Percentiles rank a stretch among this genome's conserved stretches.
phyloP scores from a whole-genome alignment of 92 coral and sea anemone species.

The Paramuricea clavata region DNA sequence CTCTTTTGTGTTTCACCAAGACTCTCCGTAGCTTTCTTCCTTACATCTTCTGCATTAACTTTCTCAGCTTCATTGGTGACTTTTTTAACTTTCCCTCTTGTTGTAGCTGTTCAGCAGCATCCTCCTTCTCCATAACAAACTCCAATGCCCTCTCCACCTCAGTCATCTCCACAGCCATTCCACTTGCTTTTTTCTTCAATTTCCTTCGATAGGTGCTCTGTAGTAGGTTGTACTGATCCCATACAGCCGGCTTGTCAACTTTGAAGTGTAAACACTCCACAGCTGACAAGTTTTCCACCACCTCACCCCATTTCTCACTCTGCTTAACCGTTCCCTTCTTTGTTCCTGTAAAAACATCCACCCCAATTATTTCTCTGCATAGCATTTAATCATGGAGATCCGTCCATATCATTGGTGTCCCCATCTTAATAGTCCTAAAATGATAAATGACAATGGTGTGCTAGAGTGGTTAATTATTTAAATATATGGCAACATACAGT shows the following conservation, averaged over 20 bases:
- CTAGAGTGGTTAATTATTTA: neutral
- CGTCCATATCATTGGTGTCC: constrained; percentile 48
- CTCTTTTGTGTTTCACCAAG: constrained; percentile 54
- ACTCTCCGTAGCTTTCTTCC: constrained; percentile 51
- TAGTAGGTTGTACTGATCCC: constrained; percentile 48
- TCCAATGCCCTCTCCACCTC: constrained; percentile 53
- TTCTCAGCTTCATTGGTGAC: constrained; percentile 28
- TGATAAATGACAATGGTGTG: neutral
- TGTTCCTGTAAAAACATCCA: constrained; percentile 62
- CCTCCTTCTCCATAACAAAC: constrained; percentile 46
- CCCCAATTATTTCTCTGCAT: constrained; percentile 59
- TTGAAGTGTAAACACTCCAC: constrained; percentile 34
- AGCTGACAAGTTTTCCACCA: constrained; percentile 25
- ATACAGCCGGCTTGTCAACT: constrained; percentile 54
- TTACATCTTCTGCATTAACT: constrained; percentile 54
- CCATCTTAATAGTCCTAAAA: neutral
- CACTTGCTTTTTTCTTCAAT: constrained; percentile 52
- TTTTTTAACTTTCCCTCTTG: constrained; percentile 35
- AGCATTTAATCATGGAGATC: constrained; percentile 53
- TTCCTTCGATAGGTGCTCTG: constrained; percentile 33
- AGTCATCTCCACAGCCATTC: constrained; percentile 52
- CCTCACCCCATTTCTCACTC: constrained; percentile 59
- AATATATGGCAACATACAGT: neutral
- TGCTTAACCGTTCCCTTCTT: constrained; percentile 63
- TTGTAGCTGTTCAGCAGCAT: constrained; percentile 44